A percentile compares a stretch with the other conserved stretches of the same genome.
Conservation (phyloP, 2,888 invertebrate species). For the Tinea pellionella region DNA sequence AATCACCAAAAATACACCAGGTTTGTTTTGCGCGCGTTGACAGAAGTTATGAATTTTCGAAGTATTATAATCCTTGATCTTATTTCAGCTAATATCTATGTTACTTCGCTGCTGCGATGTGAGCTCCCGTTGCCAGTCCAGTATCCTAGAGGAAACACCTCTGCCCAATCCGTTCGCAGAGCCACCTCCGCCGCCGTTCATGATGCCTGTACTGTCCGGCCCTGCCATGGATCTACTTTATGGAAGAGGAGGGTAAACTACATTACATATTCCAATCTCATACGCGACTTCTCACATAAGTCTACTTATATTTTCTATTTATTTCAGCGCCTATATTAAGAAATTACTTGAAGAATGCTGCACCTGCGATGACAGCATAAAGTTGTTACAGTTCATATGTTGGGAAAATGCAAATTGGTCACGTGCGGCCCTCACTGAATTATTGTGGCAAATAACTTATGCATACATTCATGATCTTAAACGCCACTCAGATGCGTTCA, state of each 20-base stretch:
- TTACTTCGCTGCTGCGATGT: slow-evolving; percentile 94
- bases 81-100: slow-evolving; percentile 79
- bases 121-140: slow-evolving; percentile 73
- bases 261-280: neutral
- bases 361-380: slow-evolving; percentile 90
- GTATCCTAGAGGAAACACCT: slow-evolving; percentile 64
- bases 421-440: slow-evolving; percentile 86
- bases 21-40: slow-evolving; percentile 37
- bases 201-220: slow-evolving; percentile 44
- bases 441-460: slow-evolving; percentile 90
- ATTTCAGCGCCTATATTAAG: slow-evolving; percentile 78
- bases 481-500: slow-evolving; percentile 89
- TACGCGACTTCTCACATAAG: too few species aligned
- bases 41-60: neutral
- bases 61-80: neutral
- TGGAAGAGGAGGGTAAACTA: slow-evolving; percentile 77
- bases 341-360: slow-evolving; percentile 95
- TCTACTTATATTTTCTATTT: too few species aligned
- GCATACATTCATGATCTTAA: slow-evolving; percentile 95
- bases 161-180: slow-evolving; percentile 78
- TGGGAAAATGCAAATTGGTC: slow-evolving; percentile 98
- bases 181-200: slow-evolving; percentile 61
- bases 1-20: slow-evolving; percentile 93
- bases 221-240: slow-evolving; percentile 86
- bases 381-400: slow-evolving; percentile 91